Conservation (phyloP, 1,140 invertebrate species). For the Eciton burchellii region DNA sequence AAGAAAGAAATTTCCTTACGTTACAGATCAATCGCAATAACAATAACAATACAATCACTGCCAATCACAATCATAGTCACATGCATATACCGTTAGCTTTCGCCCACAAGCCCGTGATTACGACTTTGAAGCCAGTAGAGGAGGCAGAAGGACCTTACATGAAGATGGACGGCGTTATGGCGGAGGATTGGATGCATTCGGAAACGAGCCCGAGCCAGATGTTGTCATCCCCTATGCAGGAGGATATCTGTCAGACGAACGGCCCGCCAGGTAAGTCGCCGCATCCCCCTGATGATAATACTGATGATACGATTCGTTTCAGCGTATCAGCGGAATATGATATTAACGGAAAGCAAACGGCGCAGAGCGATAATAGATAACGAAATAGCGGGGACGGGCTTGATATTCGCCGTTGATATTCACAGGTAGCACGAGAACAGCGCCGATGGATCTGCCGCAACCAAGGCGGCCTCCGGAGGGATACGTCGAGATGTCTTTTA, state of each 20-base stretch:
- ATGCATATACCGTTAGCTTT: conserved; percentile 77
- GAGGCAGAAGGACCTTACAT: conserved; percentile 82
- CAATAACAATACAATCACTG: conserved; percentile 82
- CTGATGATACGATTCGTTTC: too few species aligned
- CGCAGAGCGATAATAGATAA: conserved; percentile 16
- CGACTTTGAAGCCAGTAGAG: conserved; percentile 83
- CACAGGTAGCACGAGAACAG: conserved; percentile 80
- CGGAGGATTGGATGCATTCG: conserved; percentile 80
- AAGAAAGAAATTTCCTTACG: conserved; percentile 6
- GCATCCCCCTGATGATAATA: too few species aligned
- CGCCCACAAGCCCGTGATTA: conserved; percentile 81
- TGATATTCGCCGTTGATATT: too few species aligned
- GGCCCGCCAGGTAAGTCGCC: conserved; percentile 80
- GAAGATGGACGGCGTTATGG: conserved; percentile 77
- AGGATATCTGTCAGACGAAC: conserved; percentile 83
- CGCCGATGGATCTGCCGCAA: conserved; percentile 83
- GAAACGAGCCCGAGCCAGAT: conserved; percentile 81
- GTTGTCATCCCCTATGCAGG: conserved; percentile 81
- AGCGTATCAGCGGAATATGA: too few species aligned
- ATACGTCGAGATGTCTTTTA: conserved; percentile 88
- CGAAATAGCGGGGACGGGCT: neutral
- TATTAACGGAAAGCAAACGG: neutral
- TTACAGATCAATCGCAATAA: conserved; percentile 84
- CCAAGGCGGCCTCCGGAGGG: conserved; percentile 85
- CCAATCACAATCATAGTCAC: conserved; percentile 83